These are phyloP conservation scores for Fulmarus glacialis DNA, from an alignment of 2,113 vertebrate species.

Conservation along the genomic window DNA sequence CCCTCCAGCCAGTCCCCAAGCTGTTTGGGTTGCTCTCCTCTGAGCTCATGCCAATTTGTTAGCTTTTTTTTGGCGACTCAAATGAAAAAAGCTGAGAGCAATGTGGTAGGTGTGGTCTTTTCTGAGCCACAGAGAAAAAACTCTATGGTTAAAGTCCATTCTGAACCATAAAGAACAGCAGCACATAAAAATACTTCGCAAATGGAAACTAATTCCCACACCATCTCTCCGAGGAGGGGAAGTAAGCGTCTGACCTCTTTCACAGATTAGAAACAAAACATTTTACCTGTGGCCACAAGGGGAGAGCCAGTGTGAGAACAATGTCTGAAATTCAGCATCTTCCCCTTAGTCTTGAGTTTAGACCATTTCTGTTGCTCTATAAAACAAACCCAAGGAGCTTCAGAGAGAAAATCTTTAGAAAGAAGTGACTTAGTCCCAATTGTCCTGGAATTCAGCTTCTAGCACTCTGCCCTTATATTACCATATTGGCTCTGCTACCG, in stretches of 20 bases:
- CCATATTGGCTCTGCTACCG: background rate
- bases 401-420: background rate
- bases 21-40: slow-evolving; percentile 28
- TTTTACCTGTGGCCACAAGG: background rate
- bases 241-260: background rate
- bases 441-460: background rate
- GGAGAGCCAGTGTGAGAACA: background rate
- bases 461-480: background rate
- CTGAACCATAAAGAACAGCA: background rate
- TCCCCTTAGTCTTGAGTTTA: background rate
- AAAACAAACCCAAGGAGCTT: background rate
- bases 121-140: background rate
- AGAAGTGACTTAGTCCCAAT: background rate
- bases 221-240: background rate
- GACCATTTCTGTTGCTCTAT: background rate
- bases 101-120: background rate
- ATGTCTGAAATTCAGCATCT: background rate
- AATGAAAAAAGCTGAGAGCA: background rate
- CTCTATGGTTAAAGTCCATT: background rate
- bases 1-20: slow-evolving; percentile 14
- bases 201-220: background rate
- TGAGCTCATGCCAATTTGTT: slow-evolving; percentile 32
- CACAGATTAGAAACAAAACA: background rate
- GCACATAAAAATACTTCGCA: background rate
- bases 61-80: background rate